Conservation (phyloP, 1,140 invertebrate species). For the Pseudomyrmex cubaensis region DNA sequence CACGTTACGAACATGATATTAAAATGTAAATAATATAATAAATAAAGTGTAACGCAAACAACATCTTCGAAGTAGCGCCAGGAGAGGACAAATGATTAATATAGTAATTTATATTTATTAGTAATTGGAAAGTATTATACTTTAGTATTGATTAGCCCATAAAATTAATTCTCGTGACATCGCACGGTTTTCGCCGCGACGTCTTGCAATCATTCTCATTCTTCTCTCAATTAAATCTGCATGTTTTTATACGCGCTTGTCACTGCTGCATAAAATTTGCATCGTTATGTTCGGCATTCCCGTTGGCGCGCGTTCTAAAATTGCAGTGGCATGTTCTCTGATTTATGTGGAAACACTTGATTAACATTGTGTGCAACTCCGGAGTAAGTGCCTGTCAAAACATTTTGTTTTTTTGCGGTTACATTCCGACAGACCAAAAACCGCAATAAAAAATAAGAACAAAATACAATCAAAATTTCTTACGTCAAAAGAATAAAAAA, state of each 20-base stretch:
- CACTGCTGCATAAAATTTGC: conserved; percentile 8
- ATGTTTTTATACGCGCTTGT: conserved; percentile 22
- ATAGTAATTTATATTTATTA: too few species aligned
- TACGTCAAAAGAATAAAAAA: too few species aligned
- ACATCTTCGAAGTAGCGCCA: too few species aligned
- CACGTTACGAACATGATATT: too few species aligned
- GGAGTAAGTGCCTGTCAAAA: too few species aligned
- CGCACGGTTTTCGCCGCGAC: background rate
- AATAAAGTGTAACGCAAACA: too few species aligned
- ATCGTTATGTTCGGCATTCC: background rate
- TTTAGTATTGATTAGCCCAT: background rate
- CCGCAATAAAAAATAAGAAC: too few species aligned
- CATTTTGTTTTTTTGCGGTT: background rate
- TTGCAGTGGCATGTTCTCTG: background rate
- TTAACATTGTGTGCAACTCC: too few species aligned
- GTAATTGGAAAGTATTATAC: background rate
- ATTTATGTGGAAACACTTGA: background rate
- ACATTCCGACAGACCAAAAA: background rate
- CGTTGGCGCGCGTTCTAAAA: conserved; percentile 21
- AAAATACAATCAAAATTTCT: too few species aligned
- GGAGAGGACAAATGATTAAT: too few species aligned
- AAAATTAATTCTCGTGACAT: background rate
- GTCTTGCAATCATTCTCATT: background rate
- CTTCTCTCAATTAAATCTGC: background rate
- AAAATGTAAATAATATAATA: too few species aligned